Evolutionary conservation across 35 echinoderm and acorn worm species (phyloP).

Genomic region (Diadema setosum): DNA sequence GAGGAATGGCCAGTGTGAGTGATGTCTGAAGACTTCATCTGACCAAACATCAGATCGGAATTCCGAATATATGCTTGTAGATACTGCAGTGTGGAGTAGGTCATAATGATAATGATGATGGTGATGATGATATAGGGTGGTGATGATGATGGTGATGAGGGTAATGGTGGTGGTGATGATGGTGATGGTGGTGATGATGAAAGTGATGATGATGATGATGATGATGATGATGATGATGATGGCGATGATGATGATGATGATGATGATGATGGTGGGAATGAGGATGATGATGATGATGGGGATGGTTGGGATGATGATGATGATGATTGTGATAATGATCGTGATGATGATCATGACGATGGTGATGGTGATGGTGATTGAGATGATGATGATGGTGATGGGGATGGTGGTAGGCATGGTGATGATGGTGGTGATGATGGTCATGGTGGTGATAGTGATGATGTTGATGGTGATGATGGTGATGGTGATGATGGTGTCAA

Average conservation of each 20-base stretch:
- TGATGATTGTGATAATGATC: not conserved
- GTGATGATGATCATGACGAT: not conserved
- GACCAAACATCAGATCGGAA: no score
- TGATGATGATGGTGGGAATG: not conserved
- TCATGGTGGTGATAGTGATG: not conserved
- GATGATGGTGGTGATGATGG: not conserved
- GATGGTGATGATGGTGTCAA: no score
- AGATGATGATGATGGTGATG: no score
- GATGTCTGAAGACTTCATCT: no score
- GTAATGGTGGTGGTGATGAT: not conserved
- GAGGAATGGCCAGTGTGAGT: constrained; percentile 9
- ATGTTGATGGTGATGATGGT: not conserved
- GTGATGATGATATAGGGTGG: not conserved
- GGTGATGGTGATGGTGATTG: no score
- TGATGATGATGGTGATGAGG: not conserved
- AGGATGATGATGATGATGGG: not conserved
- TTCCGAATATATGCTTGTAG: no score
- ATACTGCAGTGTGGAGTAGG: no score
- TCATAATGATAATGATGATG: no score
- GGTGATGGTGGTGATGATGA: not conserved
- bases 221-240: not conserved
- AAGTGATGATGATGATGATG: not conserved
- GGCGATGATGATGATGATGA: not conserved
- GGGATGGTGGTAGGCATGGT: no score
- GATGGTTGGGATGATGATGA: not conserved